Conservation (phyloP, 2,797 vertebrate genomes). For the Harpagifer antarcticus region DNA sequence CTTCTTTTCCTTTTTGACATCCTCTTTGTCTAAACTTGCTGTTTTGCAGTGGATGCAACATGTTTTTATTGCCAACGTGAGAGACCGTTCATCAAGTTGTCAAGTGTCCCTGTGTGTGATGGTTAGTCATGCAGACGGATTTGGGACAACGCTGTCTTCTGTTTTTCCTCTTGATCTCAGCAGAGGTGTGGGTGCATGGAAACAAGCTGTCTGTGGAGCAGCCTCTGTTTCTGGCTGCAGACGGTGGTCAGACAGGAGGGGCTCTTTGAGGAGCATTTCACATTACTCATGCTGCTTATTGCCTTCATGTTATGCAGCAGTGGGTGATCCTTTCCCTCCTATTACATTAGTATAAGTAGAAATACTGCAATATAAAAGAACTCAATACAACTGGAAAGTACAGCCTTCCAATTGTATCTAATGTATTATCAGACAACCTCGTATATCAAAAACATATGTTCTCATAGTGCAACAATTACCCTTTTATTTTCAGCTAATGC, state of each 20-base stretch:
- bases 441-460: not conserved
- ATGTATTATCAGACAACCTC: not conserved
- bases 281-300: slow-evolving; percentile 19
- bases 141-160: slow-evolving; percentile 45
- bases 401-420: not conserved
- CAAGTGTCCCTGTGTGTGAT: slow-evolving; percentile 40
- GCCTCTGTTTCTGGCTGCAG: slow-evolving; percentile 26
- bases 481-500: too few relatives aligned
- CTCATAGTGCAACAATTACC: too few relatives aligned
- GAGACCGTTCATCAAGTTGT: slow-evolving; percentile 51
- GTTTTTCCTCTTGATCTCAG: slow-evolving; percentile 44
- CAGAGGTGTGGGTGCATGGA: slow-evolving; percentile 46
- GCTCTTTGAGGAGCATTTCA: slow-evolving; percentile 26
- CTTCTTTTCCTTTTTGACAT: not conserved
- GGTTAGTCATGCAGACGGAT: slow-evolving; percentile 70
- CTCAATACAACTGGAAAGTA: not conserved
- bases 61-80: slow-evolving; percentile 29
- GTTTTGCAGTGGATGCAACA: slow-evolving; percentile 45
- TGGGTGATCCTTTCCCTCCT: not conserved
- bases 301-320: slow-evolving; percentile 17
- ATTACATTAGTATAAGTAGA: not conserved
- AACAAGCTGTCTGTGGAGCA: slow-evolving; percentile 27
- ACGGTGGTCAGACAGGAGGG: slow-evolving; percentile 31
- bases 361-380: not conserved
- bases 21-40: slow-evolving; percentile 15